Evolutionary conservation across 53 echinoderm and acorn worm species (phyloP), one percentile per base, ranked within the genome.

Genomic region (Glandiceps talaboti): DNA sequence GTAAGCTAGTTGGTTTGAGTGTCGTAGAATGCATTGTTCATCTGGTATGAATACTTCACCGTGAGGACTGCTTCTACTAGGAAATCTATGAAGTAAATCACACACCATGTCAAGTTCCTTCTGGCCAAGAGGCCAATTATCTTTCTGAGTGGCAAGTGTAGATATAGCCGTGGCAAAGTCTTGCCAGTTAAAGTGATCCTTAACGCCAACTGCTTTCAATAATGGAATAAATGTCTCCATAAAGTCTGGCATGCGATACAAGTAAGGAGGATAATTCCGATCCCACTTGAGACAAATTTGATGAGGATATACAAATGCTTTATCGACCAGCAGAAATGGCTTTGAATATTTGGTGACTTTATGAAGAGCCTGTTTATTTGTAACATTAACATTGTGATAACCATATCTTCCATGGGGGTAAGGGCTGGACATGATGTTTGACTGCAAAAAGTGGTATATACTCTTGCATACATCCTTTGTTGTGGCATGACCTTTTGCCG

Each of bases 41-140:
- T 87, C 84, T 64, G 80, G 77, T 1, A 83, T 83, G 64, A 12
- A 45, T 12, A 45, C 20, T 12, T 45, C 64, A 12, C 64, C 20
- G 6, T 12, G 6, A 29, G 27, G 26, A 0, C 31, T 28, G 20
- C 29, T 25, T 0, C 31, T 73, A 20, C 20, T 6, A 45, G 6
- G 6, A 20, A 45, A 45, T 45, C 20, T 6, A 1, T 64, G 14
- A 29, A 45, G 64, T 20, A 6, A 45, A 45, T 45, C 20, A 20
- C 64, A 45, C 6, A 45, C 64, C 64, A 45, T 45, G 6, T 45
- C 6, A 6, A 45, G 64, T 20, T 45, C 64, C 6, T 45, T 20
- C 64, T 6, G 6, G 6, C 20, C 20, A 12, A 45, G 20, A 12
- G 64, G 64, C 64, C 6, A 6, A 45, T 20, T 20, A 45, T 20